Evolutionary conservation across 2,797 vertebrate species (phyloP), one percentile per base, ranked within the genome.

Genomic region (Loris lydekkerianus): DNA sequence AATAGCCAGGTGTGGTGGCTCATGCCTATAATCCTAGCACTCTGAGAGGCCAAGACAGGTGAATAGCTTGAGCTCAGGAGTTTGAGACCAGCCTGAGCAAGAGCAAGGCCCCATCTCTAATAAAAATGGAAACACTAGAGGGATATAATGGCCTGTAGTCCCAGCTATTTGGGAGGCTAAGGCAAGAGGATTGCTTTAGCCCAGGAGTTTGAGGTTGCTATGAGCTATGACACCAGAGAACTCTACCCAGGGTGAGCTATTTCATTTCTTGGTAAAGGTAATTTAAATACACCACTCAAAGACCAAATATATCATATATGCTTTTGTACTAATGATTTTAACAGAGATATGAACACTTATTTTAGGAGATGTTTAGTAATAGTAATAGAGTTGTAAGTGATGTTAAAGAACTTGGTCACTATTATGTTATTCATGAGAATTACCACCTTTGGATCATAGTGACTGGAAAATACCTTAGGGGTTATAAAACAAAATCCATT

Each of bases 351-450:
- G 89, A 56, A 18, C 11, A 8, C 18, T 89, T 40, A 58, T 61
- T 93, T 96, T 78, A 29, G 73, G 18, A 93, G 34, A 49, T 58
- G 18, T 37, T 89, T 43, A 80, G 37, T 58, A 58, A 14, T 34
- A 86, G 6, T 49, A 61, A 23, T 31, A 69, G 72, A 89, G 20
- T 67, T 70, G 34, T 67, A 73, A 78, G 85, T 20, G 81, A 46
- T 31, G 25, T 2, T 84, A 67, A 86, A 73, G 10, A 93, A 82
- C 69, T 92, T 94, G 5, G 20, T 89, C 70, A 37, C 84, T 89
- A 65, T 89, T 96, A 9, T 86, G 37, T 89, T 86, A 69, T 40
- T 69, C 27, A 91, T 81, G 75, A 92, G 69, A 96, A 95, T 72
- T 53, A 76, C 17, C 88, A 65, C 61, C 63, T 75, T 23, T 29